These are phyloP conservation scores for Monomorium pharaonis DNA, from an alignment of 1,140 invertebrate genomes.

Conservation along the genomic window DNA sequence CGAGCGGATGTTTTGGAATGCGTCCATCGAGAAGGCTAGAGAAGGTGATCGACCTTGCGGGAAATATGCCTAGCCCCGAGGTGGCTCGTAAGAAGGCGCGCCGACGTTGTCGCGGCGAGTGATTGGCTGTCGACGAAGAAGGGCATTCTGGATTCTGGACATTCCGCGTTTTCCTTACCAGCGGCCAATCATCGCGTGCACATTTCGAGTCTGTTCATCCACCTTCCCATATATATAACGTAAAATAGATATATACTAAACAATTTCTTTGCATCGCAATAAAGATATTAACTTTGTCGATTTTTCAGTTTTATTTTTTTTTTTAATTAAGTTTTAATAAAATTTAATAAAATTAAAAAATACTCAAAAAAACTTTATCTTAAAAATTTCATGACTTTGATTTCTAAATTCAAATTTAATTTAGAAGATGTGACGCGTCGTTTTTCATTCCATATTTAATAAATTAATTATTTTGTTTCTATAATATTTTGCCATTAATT, in stretches of 20 bases:
- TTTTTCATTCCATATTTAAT: too few relatives aligned
- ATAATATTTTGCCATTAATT: too few relatives aligned
- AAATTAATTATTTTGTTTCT: too few relatives aligned
- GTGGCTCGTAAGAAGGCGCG: background rate
- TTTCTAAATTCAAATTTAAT: too few relatives aligned
- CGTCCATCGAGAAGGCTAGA: conserved; percentile 38
- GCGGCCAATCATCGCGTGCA: background rate
- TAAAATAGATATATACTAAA: background rate
- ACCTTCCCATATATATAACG: background rate
- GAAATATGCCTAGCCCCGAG: background rate
- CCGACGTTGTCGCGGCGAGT: background rate
- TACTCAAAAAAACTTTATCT: too few relatives aligned
- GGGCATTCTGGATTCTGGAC: too few relatives aligned
- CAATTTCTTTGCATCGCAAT: background rate
- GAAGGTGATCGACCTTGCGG: conserved; percentile 53
- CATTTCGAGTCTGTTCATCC: background rate
- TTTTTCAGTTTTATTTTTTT: background rate
- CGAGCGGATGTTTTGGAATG: conserved; percentile 53
- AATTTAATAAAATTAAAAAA: too few relatives aligned
- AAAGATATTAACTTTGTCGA: background rate
- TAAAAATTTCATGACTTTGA: too few relatives aligned
- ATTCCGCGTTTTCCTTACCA: background rate
- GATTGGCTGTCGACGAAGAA: background rate
- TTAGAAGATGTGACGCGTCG: too few relatives aligned
- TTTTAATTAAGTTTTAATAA: too few relatives aligned